Percentiles rank a stretch among this genome's conserved stretches.
Conservation (phyloP, 1,140 invertebrate genomes). For the Ericerus pela region DNA sequence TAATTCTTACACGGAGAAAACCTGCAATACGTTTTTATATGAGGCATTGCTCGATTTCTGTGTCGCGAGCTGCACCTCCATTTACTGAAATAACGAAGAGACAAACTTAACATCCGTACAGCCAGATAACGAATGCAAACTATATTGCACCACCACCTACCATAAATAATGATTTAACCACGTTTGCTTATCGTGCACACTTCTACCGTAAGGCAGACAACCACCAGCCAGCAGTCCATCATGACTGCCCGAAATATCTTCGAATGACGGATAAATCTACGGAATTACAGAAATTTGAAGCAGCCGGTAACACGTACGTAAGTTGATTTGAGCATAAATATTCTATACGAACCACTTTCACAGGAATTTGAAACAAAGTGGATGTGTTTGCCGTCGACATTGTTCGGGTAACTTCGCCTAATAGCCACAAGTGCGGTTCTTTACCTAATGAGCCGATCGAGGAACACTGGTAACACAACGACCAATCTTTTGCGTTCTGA, state of each 20-base stretch:
- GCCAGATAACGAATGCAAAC: neutral
- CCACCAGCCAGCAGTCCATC: conserved; percentile 70
- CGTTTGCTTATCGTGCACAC: conserved; percentile 63
- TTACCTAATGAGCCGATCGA: conserved; percentile 76
- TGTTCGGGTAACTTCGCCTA: conserved; percentile 44
- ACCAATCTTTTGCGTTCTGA: conserved; percentile 42
- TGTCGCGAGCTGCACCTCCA: conserved; percentile 58
- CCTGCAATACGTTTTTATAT: conserved; percentile 81
- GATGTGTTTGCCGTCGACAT: conserved; percentile 18
- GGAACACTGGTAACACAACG: conserved; percentile 68
- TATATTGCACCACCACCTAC: conserved; percentile 37
- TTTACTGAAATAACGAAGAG: conserved; percentile 41
- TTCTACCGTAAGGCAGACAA: conserved; percentile 74
- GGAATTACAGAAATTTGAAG: conserved; percentile 13
- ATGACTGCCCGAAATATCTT: conserved; percentile 67
- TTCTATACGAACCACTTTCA: conserved; percentile 29
- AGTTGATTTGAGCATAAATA: neutral
- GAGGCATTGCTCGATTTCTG: conserved; percentile 70
- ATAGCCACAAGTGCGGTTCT: conserved; percentile 50
- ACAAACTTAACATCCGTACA: conserved; percentile 5
- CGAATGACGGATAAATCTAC: conserved; percentile 50
- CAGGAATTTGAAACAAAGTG: conserved; percentile 15
- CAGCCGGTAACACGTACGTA: conserved; percentile 2
- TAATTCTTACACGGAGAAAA: conserved; percentile 46
- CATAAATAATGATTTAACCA: conserved; percentile 66